phyloP scores from a whole-genome alignment of 2,888 invertebrate genomes.

The Tipula unca region DNA sequence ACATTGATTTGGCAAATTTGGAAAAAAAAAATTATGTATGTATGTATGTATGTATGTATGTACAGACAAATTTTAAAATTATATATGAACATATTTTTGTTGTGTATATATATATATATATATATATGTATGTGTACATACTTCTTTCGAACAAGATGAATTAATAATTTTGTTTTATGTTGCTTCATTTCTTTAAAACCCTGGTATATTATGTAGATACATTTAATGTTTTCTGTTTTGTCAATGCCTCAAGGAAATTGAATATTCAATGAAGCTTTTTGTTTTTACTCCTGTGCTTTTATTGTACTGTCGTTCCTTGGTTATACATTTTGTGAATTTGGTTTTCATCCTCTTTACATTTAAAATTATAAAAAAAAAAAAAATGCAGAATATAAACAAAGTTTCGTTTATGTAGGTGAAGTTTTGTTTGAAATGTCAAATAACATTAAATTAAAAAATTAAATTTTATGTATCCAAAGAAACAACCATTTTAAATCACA shows the following conservation, averaged over 20 bases:
- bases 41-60: background rate
- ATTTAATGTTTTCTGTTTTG: constrained; percentile 9
- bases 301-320: background rate
- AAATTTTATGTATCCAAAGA: background rate
- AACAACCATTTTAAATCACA: too few species aligned
- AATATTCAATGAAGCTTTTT: constrained; percentile 8
- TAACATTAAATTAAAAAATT: background rate
- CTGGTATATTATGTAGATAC: background rate
- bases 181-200: background rate
- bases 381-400: background rate
- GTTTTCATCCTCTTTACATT: background rate
- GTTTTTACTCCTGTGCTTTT: background rate
- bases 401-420: background rate
- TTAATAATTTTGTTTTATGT: background rate
- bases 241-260: background rate
- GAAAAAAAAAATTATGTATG: background rate
- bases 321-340: background rate
- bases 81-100: background rate
- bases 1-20: background rate
- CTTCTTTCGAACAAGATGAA: background rate
- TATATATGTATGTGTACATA: background rate
- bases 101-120: too few species aligned
- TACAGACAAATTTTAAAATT: background rate
- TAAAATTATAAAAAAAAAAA: background rate
- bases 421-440: background rate